Conservation (phyloP, 2,113 vertebrate genomes). For the Chloroceryle aenea region DNA sequence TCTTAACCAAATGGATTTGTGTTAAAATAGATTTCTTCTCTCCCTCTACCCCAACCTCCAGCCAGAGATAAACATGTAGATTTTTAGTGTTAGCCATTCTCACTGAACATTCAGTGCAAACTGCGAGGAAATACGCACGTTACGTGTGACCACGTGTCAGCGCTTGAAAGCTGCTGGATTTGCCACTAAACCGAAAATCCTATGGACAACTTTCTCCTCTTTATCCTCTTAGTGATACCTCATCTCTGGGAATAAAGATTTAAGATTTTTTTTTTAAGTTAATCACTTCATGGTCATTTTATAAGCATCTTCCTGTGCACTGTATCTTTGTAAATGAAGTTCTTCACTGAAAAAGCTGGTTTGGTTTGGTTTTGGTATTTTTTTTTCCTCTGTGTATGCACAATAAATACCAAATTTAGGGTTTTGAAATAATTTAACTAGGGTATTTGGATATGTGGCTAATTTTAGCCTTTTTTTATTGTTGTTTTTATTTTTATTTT, state of each 20-base stretch:
- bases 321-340: neutral
- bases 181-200: constrained; percentile 25
- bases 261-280: neutral
- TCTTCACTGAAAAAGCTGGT: neutral
- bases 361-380: too few species aligned
- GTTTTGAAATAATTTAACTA: neutral
- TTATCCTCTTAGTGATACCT: neutral
- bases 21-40: neutral
- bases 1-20: neutral
- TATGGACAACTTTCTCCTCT: neutral
- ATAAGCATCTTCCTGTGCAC: neutral
- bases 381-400: too few species aligned
- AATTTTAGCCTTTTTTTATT: neutral
- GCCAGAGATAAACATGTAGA: neutral
- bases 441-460: neutral
- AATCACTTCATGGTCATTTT: neutral
- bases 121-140: neutral
- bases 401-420: neutral
- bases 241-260: neutral
- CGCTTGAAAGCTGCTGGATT: neutral
- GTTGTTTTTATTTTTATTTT: too few species aligned
- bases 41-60: neutral
- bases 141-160: neutral
- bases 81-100: neutral
- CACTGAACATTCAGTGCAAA: rapidly evolving